These are phyloP conservation scores for Meleagris gallopavo DNA, from an alignment of 2,113 vertebrate genomes.

Conservation along the genomic window DNA sequence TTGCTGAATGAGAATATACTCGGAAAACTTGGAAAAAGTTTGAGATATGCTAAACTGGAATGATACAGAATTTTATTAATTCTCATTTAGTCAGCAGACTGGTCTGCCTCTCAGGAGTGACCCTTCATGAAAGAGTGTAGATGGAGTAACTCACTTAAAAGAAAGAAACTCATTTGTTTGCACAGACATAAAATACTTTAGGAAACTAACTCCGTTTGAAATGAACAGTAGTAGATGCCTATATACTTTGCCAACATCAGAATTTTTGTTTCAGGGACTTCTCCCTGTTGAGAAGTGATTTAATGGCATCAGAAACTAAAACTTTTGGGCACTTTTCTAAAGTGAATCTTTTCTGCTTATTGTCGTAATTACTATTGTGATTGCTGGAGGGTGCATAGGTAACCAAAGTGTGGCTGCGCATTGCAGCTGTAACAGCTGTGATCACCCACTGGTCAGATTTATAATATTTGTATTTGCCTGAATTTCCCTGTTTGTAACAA, in stretches of 20 bases:
- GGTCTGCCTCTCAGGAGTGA: background rate
- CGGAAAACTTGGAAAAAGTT: conserved; percentile 30
- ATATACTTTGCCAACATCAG: background rate
- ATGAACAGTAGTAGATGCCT: background rate
- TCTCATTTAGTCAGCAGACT: background rate
- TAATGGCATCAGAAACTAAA: background rate
- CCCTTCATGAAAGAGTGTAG: background rate
- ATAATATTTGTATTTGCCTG: background rate
- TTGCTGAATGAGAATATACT: background rate
- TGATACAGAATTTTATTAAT: background rate
- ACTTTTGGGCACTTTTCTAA: background rate
- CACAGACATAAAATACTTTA: background rate
- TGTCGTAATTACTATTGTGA: background rate
- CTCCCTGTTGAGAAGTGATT: background rate
- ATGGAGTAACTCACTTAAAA: background rate
- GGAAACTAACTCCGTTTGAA: background rate
- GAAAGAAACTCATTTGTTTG: background rate
- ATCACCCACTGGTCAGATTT: background rate
- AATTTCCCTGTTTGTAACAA: background rate
- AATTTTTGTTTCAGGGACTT: background rate
- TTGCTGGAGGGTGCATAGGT: background rate
- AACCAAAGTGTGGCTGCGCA: background rate
- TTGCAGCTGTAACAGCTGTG: background rate
- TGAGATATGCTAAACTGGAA: background rate
- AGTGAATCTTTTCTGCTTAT: background rate